Percentiles rank a stretch among this genome's conserved stretches.
Conservation (phyloP, 2,888 invertebrate species). For the Drosophila percnosoma region DNA sequence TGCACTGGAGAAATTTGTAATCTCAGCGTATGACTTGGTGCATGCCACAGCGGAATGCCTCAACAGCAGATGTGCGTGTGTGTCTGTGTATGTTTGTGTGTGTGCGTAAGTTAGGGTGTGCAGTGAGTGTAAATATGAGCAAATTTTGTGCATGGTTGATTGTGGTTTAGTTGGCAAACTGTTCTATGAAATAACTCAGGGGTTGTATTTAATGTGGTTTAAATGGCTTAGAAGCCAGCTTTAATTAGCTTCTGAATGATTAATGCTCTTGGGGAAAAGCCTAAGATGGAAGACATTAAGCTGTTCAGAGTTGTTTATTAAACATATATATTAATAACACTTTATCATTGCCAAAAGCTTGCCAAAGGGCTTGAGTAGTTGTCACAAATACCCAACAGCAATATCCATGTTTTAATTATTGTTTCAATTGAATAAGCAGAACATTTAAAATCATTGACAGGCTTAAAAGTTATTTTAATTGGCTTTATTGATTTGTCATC, state of each 20-base stretch:
- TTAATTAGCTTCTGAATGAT: conserved; percentile 11
- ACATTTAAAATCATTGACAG: not conserved
- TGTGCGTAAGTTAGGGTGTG: conserved; percentile 3
- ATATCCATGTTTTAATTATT: not conserved
- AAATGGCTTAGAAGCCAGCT: conserved; percentile 5
- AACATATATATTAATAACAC: not conserved
- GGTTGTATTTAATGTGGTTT: conserved; percentile 7
- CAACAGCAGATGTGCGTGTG: conserved; percentile 11
- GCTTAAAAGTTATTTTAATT: not conserved
- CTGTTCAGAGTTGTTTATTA: not conserved
- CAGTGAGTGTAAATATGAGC: conserved; percentile 41
- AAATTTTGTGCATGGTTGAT: conserved; percentile 31
- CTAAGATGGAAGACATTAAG: not conserved
- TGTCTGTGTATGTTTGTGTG: not conserved
- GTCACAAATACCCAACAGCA: not conserved
- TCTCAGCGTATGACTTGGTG: conserved; percentile 47
- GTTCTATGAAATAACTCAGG: not conserved
- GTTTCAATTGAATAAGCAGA: not conserved
- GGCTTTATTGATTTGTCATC: not conserved
- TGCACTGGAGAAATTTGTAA: conserved; percentile 44
- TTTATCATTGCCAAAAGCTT: not conserved
- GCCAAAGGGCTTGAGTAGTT: not conserved
- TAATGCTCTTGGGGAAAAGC: not conserved
- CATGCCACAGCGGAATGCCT: conserved; percentile 36
- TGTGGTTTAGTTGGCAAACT: conserved; percentile 19